Evolutionary conservation across 2,888 invertebrate species (phyloP), one percentile per base, ranked within the genome.

Genomic region (Cerceris ruficornis): DNA sequence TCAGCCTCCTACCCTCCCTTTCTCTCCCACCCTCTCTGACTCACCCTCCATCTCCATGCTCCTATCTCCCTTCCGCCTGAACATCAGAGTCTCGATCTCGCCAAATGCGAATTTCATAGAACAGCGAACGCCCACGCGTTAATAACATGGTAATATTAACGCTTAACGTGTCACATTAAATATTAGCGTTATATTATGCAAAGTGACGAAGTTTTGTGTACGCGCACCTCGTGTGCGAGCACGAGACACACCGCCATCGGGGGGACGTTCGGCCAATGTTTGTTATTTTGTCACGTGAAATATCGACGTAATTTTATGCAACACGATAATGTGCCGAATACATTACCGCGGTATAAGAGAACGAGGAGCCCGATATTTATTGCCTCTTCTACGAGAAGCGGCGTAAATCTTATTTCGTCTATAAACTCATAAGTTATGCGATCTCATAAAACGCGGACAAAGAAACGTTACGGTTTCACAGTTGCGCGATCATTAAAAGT

Each of bases 221-320:
- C 58, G 42, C 41, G 58, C 6, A 46, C 46, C 0, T 5, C 9
- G 7, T 17, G 71, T 39, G 28, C 46, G 52, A 54, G 67, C 57
- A 17, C 42, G 28, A 11, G 5, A 39, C 61, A 43, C 54, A 14
- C 28, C 15, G 11, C 13, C 6, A 49, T 39, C 7, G n/a, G 14
- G 54, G 52, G 54, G 72, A 66, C 2, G 46, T 11, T 11, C 9
- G 28, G 55, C 15, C n/a, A 13, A 14, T 59, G 58, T 42, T 59
- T 39, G 58, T 77, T 69, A 66, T 74, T 57, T 69, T 41, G 49
- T 14, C 41, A 43, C 52, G 65, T 74, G 65, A 77, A 66, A 69
- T 75, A 75, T 77, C 69, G 65, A 66, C 75, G 69, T 75, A 75
- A 77, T 77, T 65, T 74, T 55, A 43, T 58, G 55, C 61, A 57